phyloP scores from a whole-genome alignment of 1,140 invertebrate genomes.

The Bombus impatiens region DNA sequence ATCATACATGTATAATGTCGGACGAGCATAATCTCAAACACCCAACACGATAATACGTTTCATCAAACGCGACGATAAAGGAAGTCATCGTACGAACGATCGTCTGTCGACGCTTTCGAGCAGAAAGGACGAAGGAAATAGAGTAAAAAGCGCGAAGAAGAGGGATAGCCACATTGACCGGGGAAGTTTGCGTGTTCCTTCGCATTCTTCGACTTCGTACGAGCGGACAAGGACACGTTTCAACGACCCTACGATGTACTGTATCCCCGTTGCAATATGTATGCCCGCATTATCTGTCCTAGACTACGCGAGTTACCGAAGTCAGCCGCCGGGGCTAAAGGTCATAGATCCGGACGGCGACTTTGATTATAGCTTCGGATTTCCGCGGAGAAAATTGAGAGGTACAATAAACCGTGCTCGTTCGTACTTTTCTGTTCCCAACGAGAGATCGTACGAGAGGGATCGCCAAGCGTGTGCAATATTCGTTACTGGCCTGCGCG shows the following conservation, averaged over 20 bases:
- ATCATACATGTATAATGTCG: background rate
- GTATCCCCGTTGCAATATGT: constrained; percentile 45
- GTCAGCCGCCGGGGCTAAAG: constrained; percentile 49
- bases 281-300: constrained; percentile 63
- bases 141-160: background rate
- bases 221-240: constrained; percentile 43
- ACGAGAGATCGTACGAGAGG: background rate
- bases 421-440: constrained; percentile 46
- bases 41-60: background rate
- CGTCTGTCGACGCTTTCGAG: background rate
- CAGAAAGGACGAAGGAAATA: background rate
- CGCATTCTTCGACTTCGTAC: constrained; percentile 50
- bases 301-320: constrained; percentile 55
- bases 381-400: constrained; percentile 63
- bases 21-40: constrained; percentile 16
- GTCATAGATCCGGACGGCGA: constrained; percentile 49
- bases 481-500: constrained; percentile 25
- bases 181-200: constrained; percentile 45
- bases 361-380: constrained; percentile 65
- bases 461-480: background rate
- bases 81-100: constrained; percentile 2
- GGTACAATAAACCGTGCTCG: constrained; percentile 53
- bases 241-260: constrained; percentile 38
- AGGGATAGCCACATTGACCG: background rate
- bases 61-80: background rate